Evolutionary conservation across 2,113 vertebrate species (phyloP).

Genomic region (Passer domesticus): DNA sequence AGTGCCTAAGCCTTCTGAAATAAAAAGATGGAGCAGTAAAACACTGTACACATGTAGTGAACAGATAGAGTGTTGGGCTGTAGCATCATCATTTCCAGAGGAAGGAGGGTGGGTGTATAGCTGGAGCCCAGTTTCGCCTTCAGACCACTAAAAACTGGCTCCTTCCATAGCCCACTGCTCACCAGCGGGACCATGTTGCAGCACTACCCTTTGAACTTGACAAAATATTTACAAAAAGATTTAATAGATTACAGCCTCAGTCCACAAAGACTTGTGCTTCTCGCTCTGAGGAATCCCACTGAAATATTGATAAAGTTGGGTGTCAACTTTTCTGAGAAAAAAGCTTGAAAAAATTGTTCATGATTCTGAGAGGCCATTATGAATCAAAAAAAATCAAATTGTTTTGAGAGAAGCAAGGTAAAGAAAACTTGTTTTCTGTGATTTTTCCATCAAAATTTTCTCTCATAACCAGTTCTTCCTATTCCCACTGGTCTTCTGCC

Average conservation of each 20-base stretch:
- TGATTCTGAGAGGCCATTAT: background rate
- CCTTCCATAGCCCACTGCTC: background rate
- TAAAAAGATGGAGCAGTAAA: background rate
- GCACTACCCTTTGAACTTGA: background rate
- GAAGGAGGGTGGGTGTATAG: background rate
- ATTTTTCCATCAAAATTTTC: background rate
- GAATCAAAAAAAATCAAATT: background rate
- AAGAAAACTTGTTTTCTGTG: background rate
- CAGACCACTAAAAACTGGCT: background rate
- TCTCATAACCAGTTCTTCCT: background rate
- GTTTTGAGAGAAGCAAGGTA: background rate
- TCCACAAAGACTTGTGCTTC: background rate
- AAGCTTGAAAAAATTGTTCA: background rate
- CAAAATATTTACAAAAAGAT: background rate
- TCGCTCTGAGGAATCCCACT: background rate
- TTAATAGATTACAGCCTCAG: background rate
- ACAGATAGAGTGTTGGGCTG: background rate
- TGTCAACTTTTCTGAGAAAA: background rate
- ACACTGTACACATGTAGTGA: background rate
- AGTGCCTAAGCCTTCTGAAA: background rate
- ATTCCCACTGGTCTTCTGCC: fast-evolving
- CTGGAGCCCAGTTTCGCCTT: background rate
- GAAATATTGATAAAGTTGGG: background rate
- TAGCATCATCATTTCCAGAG: background rate
- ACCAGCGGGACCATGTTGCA: background rate